These are phyloP conservation scores for Ceratina japonica DNA, from an alignment of 1,140 invertebrate genomes.

Conservation along the genomic window DNA sequence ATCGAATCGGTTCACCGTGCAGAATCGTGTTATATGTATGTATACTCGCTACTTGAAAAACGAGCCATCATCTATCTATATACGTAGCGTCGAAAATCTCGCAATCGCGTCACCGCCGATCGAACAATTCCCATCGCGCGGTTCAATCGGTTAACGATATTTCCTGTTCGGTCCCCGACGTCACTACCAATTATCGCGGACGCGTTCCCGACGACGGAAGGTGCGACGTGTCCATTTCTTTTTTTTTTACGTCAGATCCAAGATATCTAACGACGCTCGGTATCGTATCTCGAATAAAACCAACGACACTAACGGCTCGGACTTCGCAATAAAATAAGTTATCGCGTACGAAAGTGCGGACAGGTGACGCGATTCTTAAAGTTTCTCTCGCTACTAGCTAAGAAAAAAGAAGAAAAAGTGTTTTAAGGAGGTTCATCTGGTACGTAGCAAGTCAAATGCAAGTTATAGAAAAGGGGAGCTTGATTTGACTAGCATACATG, in stretches of 20 bases:
- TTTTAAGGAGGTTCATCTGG: no score
- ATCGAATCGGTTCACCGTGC: conserved; percentile 41
- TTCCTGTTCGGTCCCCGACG: no score
- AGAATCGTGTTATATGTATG: background rate
- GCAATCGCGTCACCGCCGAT: background rate
- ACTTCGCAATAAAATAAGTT: conserved; percentile 64
- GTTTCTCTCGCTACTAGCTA: background rate
- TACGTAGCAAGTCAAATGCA: no score
- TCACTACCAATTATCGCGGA: background rate
- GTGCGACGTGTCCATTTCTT: conserved; percentile 57
- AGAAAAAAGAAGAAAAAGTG: background rate
- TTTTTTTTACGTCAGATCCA: conserved; percentile 40
- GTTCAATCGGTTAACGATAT: conserved; percentile 11
- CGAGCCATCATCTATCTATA: no score
- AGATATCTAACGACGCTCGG: conserved; percentile 22
- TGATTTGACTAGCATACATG: no score
- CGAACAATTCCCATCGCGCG: background rate
- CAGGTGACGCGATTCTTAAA: conserved; percentile 61
- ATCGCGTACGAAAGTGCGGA: conserved; percentile 53
- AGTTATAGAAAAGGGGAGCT: no score
- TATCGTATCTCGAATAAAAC: background rate
- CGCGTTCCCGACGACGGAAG: conserved; percentile 36
- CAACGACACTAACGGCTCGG: conserved; percentile 19
- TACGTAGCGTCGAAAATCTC: background rate
- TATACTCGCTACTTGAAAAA: background rate